Conservation (phyloP, 2,797 vertebrate species). For the Holocentrus rufus region DNA sequence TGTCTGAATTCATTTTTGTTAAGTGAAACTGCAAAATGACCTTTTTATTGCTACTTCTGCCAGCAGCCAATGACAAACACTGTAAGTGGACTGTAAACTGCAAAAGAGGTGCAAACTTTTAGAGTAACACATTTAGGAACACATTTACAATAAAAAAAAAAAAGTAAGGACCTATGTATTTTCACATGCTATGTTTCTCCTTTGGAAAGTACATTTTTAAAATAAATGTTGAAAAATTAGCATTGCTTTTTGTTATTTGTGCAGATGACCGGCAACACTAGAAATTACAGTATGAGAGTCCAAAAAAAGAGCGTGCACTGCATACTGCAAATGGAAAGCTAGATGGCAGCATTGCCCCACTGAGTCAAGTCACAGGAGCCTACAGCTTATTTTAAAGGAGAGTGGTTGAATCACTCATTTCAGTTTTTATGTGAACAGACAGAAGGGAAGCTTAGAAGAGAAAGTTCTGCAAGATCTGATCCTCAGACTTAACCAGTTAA, state of each 20-base stretch:
- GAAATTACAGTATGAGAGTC: too few species aligned
- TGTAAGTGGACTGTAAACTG: slow-evolving; percentile 37
- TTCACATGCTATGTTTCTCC: slow-evolving; percentile 63
- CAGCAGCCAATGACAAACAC: slow-evolving; percentile 31
- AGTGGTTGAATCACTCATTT: too few species aligned
- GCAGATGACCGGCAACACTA: too few species aligned
- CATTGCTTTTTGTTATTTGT: neutral
- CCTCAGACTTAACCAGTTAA: neutral
- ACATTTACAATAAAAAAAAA: slow-evolving; percentile 35
- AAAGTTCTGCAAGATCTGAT: neutral
- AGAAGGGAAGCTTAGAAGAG: neutral
- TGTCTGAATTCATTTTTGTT: slow-evolving; percentile 26
- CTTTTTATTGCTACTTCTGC: slow-evolving; percentile 23
- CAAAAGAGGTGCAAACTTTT: slow-evolving; percentile 30
- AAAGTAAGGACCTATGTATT: slow-evolving; percentile 28
- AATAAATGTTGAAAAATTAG: slow-evolving; percentile 41
- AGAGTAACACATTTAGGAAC: slow-evolving; percentile 17
- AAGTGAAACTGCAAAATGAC: slow-evolving; percentile 36
- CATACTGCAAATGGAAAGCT: neutral
- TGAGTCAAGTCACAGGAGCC: neutral
- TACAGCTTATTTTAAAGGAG: too few species aligned
- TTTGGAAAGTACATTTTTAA: slow-evolving; percentile 86
- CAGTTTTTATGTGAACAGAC: too few species aligned
- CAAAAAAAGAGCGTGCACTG: too few species aligned
- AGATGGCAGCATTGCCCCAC: slow-evolving; percentile 27